Evolutionary conservation across 2,888 invertebrate species (phyloP), one percentile per base, ranked within the genome.

Genomic region (Saturnia japonica): DNA sequence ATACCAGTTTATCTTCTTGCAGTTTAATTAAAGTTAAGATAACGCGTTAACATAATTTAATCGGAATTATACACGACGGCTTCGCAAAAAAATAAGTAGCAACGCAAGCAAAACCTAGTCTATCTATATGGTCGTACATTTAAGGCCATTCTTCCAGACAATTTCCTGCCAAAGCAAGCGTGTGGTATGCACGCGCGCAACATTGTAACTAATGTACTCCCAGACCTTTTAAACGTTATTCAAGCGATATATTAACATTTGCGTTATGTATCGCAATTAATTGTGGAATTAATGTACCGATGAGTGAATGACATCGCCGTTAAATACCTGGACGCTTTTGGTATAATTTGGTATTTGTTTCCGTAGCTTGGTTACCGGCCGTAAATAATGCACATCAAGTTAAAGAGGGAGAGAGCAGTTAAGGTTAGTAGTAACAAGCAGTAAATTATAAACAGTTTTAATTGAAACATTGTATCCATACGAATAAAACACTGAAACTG

Each of bases 111-210:
- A 25, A 60, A 60, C 57, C 12, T 28, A 14, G 57, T 60, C 28
- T 60, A 28, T 60, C 57, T 60, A 14, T 69, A 66, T 51, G 64
- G 51, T n/a, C 64, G 43, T 67, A 54, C 51, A 51, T 66, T 66
- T 70, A 67, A 54, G 66, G 42, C 51, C 28, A 66, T n/a, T 67
- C 66, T 70, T 70, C 70, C 67, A 70, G 42, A n/a, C 54, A 40
- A 70, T 70, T 70, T 70, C 70, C 67, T 54, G 42, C 54, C 67
- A 54, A 67, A 66, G 64, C 40, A 64, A 57, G 62, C 71, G 69
- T 62, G 51, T 34, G 64, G 66, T 47, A 64, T 57, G 60, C 71
- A 67, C 40, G 62, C 45, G 54, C 54, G 72, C 72, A 72, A 72
- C 72, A 60, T 43, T 68, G 72, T 72, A 64, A 68, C 66, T 64